Conservation (phyloP, 2,888 invertebrate genomes). For the Leucoptera coffeella region DNA sequence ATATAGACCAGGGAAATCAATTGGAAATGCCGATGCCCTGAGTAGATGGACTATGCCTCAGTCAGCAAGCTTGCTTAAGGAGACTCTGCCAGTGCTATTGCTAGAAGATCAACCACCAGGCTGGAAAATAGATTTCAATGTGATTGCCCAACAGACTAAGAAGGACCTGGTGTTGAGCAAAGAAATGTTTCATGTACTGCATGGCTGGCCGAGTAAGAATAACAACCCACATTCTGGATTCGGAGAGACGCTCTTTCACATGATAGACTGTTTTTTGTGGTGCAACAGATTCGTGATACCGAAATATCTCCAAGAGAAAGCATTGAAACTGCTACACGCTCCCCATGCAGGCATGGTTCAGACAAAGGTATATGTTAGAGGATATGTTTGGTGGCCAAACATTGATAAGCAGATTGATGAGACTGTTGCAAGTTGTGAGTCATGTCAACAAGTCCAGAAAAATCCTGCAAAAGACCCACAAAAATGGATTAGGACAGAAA, state of each 20-base stretch:
- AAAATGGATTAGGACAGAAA: slow-evolving; percentile 1
- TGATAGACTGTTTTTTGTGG: slow-evolving; percentile 7
- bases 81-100: neutral
- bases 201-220: slow-evolving; percentile 8
- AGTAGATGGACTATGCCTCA: neutral
- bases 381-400: slow-evolving; percentile 9
- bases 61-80: neutral
- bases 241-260: no score
- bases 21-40: slow-evolving; percentile 2
- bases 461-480: slow-evolving; percentile 3
- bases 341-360: slow-evolving; percentile 9
- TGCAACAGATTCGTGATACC: slow-evolving; percentile 7
- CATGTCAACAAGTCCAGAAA: slow-evolving; percentile 5
- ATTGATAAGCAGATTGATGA: slow-evolving; percentile 9
- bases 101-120: neutral
- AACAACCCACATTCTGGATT: no score
- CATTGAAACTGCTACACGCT: slow-evolving; percentile 5
- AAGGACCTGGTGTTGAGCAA: slow-evolving; percentile 7
- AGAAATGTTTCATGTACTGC: slow-evolving; percentile 7
- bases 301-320: neutral
- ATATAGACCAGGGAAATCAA: slow-evolving; percentile 1
- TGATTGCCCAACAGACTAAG: slow-evolving; percentile 5
- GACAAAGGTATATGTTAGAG: slow-evolving; percentile 9
- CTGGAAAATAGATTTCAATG: slow-evolving; percentile 3
- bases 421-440: slow-evolving; percentile 7